Evolutionary conservation across 2,888 invertebrate genomes (phyloP).

Genomic region (Meta bourneti): DNA sequence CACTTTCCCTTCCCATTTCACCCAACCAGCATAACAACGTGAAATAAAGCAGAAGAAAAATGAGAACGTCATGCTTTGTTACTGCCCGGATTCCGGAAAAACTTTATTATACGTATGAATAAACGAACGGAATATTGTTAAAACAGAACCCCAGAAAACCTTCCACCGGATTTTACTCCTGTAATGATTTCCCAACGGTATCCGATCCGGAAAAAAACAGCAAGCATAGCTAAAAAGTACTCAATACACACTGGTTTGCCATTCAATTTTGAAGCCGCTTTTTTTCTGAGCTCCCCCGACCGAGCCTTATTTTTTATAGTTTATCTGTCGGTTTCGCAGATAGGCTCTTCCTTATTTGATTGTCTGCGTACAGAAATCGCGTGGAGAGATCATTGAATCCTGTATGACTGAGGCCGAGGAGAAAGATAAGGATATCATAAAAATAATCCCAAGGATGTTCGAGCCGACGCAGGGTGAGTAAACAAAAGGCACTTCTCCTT

Average conservation of each 20-base stretch:
- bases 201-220: constrained; percentile 27
- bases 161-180: constrained; percentile 33
- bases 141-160: constrained; percentile 8
- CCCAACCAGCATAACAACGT: not conserved
- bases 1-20: not conserved
- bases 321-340: constrained; percentile 29
- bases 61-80: not conserved
- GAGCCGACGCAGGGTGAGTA: constrained; percentile 44
- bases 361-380: constrained; percentile 42
- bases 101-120: not conserved
- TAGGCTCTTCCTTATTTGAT: constrained; percentile 46
- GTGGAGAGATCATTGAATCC: constrained; percentile 49
- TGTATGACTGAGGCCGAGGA: constrained; percentile 35
- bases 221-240: constrained; percentile 17
- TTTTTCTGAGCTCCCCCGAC: not conserved
- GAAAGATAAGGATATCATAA: constrained; percentile 67
- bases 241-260: constrained; percentile 28
- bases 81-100: not conserved
- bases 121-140: constrained; percentile 44
- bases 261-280: constrained; percentile 41
- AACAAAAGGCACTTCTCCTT: constrained; percentile 56
- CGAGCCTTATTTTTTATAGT: constrained; percentile 2
- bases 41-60: not conserved
- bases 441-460: constrained; percentile 58
- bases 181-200: constrained; percentile 48